Evolutionary conservation across 2,797 vertebrate genomes (phyloP).

Genomic region (Pyrocephalus nanus): DNA sequence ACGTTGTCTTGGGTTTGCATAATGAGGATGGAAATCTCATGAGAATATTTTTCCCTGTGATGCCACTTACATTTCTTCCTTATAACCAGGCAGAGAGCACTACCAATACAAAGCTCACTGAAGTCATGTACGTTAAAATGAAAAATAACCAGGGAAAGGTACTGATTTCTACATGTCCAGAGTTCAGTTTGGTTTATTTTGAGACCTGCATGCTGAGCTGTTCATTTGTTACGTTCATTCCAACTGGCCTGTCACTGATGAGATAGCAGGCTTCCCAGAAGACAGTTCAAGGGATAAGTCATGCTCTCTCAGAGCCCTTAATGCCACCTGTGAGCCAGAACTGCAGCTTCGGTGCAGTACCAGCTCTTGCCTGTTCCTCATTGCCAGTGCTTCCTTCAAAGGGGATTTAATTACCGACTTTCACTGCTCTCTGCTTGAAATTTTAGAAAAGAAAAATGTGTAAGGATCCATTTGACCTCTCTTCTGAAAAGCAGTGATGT

Average conservation of each 20-base stretch:
- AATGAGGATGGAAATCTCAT: neutral
- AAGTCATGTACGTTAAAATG: neutral
- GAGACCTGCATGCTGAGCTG: neutral
- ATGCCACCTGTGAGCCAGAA: neutral
- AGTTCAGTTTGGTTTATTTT: neutral
- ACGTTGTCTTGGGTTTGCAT: neutral
- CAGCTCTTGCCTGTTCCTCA: neutral
- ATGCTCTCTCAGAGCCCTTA: neutral
- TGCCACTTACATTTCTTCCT: neutral
- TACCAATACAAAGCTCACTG: neutral
- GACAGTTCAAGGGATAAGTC: neutral
- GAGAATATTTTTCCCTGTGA: neutral
- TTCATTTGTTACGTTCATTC: neutral
- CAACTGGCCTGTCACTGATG: neutral
- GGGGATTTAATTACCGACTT: constrained; percentile 6
- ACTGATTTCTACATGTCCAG: neutral
- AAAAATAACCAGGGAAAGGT: neutral
- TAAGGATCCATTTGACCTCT: constrained; percentile 38
- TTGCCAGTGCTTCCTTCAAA: neutral
- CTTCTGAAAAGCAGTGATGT: constrained; percentile 28
- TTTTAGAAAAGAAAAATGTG: neutral
- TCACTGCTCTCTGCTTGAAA: constrained; percentile 3
- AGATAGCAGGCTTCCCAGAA: neutral
- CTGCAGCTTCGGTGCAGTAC: neutral
- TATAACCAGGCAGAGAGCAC: neutral